Conservation (phyloP, 2,113 vertebrate genomes). For the Cyanoderma ruficeps region DNA sequence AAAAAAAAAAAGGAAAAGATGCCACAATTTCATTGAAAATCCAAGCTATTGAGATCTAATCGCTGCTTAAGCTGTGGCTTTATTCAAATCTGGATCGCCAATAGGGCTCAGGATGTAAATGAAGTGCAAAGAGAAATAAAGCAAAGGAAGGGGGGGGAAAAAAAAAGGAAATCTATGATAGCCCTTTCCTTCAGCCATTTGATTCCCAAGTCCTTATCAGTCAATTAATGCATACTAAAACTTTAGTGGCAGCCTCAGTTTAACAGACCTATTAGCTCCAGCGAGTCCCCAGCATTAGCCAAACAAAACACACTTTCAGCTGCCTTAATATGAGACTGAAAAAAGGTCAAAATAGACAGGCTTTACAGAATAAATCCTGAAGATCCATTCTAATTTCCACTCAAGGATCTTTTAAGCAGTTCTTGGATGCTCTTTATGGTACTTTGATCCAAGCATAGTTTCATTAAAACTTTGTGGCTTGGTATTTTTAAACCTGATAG, state of each 20-base stretch:
- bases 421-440: slow-evolving; percentile 79
- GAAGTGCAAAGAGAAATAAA: slow-evolving; percentile 77
- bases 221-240: slow-evolving; percentile 74
- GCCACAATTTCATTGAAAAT: slow-evolving; percentile 75
- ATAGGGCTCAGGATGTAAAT: slow-evolving; percentile 80
- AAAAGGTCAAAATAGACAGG: slow-evolving; percentile 78
- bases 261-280: slow-evolving; percentile 59
- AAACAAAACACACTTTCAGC: slow-evolving; percentile 77
- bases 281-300: slow-evolving; percentile 65
- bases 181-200: slow-evolving; percentile 72
- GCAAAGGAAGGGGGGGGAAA: slow-evolving; percentile 12
- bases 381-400: slow-evolving; percentile 83
- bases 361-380: slow-evolving; percentile 80
- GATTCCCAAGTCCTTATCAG: slow-evolving; percentile 77
- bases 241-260: slow-evolving; percentile 62
- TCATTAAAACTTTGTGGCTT: slow-evolving; percentile 80
- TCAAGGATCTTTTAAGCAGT: slow-evolving; percentile 78
- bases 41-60: slow-evolving; percentile 81
- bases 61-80: slow-evolving; percentile 74
- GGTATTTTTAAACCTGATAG: slow-evolving; percentile 78
- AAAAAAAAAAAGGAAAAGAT: background rate
- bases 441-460: slow-evolving; percentile 77
- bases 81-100: slow-evolving; percentile 80
- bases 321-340: slow-evolving; percentile 72
- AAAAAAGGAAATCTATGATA: slow-evolving; percentile 46